These are phyloP conservation scores for Gavia stellata DNA, from an alignment of 2,113 vertebrate genomes.

Conservation along the genomic window DNA sequence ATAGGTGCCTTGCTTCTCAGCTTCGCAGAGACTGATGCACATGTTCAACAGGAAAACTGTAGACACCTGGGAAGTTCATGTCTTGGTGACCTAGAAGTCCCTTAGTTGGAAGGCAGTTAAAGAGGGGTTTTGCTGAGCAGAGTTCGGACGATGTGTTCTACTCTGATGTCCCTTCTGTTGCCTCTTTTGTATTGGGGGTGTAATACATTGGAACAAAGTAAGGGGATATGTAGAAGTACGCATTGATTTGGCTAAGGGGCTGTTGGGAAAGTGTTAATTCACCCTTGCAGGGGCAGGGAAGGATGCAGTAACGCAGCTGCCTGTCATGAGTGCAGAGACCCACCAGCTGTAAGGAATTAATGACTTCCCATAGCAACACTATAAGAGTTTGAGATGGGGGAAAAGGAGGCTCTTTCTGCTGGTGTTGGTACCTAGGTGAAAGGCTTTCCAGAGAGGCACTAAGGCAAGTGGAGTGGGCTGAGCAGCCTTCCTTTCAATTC, in stretches of 20 bases:
- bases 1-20: neutral
- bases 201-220: accelerated
- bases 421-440: neutral
- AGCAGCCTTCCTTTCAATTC: neutral
- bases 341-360: neutral
- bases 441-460: neutral
- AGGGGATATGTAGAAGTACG: neutral
- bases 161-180: neutral
- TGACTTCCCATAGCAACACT: neutral
- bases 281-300: neutral
- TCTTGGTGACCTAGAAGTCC: neutral
- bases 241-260: neutral
- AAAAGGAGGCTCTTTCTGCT: neutral
- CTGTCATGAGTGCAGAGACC: neutral
- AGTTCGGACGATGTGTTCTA: neutral
- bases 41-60: neutral
- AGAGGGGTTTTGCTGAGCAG: neutral
- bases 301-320: neutral
- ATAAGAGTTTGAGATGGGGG: neutral
- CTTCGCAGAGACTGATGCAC: neutral
- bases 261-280: neutral
- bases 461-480: neutral
- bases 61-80: neutral
- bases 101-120: neutral
- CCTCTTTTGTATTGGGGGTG: neutral